phyloP scores from a whole-genome alignment of 2,113 vertebrate species.

The Otocyon megalotis region DNA sequence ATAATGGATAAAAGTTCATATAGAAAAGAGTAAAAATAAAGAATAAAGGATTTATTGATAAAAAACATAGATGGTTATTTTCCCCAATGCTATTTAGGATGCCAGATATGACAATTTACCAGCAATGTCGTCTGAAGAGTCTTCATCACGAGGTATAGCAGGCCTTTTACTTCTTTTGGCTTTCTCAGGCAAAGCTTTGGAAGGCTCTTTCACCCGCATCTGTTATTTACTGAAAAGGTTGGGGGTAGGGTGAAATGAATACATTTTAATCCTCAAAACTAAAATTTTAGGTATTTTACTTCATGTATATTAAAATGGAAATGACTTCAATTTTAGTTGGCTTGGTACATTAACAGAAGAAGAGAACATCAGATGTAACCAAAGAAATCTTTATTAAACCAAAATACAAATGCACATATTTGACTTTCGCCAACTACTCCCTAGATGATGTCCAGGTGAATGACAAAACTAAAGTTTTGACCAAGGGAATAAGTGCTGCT shows the following conservation, averaged over 20 bases:
- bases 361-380: neutral
- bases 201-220: slow-evolving; percentile 98
- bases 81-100: neutral
- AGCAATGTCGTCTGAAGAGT: slow-evolving; percentile 97
- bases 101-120: slow-evolving; percentile 86
- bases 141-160: slow-evolving; percentile 93
- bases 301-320: slow-evolving; percentile 31
- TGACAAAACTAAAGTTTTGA: neutral
- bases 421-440: neutral
- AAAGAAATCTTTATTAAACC: slow-evolving; percentile 34
- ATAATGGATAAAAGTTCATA: neutral
- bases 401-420: neutral
- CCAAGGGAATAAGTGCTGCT: neutral
- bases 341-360: slow-evolving; percentile 4
- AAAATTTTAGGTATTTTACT: slow-evolving; percentile 40
- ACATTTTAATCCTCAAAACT: slow-evolving; percentile 41
- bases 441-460: neutral
- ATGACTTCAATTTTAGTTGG: slow-evolving; percentile 9
- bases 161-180: slow-evolving; percentile 94
- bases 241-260: slow-evolving; percentile 27
- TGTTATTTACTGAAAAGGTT: slow-evolving; percentile 88
- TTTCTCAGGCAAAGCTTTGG: slow-evolving; percentile 92
- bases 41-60: neutral
- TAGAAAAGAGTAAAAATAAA: slow-evolving; percentile 49
- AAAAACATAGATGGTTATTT: neutral